Base-by-base conservation (phyloP, 2,113 vertebrate species). In the Barbus barbus region DNA sequence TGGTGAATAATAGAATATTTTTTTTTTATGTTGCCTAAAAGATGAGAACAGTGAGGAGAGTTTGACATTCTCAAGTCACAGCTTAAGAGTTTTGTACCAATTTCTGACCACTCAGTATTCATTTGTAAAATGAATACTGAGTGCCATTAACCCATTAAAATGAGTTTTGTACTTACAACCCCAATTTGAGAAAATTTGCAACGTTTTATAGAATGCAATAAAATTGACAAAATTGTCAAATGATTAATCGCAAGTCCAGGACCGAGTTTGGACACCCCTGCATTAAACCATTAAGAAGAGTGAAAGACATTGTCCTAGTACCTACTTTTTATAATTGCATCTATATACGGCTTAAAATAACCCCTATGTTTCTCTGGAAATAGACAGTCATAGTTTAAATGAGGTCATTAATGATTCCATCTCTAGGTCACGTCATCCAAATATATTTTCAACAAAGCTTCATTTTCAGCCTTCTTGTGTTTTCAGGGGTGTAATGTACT, bases 321-420 rank as follows among this genome's bases (percentile, higher is more conserved):
- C 33, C 31, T 60, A 56, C 4, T 8, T 58, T n/a, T n/a, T n/a
- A n/a, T 22, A 78, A 78, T 24, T 38, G 3, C 51, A 58, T 77
- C 20, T 38, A n/a, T 77, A 38, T 58, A 14, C n/a, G 75, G 18
- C 18, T 53, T 76, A 78, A 38, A 78, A 60, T 58, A 5, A 60
- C 31, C 5, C 12, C 22, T 18, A 9, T 2, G 22, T 38, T 58
- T 38, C 53, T 24, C 53, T 38, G 22, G n/a, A 36, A 78, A 38
- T 24, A 60, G 53, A 56, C 46, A 48, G 12, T 3, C 53, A 13
- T 22, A 51, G 18, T 53, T 76, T 38, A 78, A 78, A 78, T 78
- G 31, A 78, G 75, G 51, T 31, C 75, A 78, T 24, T 24, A 38
- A 38, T 58, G 53, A 78, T 60, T 60, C 8, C 28, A 78, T 60